Conservation (phyloP, 64 coral and sea anemone species). For the Stichodactyla mertensii region DNA sequence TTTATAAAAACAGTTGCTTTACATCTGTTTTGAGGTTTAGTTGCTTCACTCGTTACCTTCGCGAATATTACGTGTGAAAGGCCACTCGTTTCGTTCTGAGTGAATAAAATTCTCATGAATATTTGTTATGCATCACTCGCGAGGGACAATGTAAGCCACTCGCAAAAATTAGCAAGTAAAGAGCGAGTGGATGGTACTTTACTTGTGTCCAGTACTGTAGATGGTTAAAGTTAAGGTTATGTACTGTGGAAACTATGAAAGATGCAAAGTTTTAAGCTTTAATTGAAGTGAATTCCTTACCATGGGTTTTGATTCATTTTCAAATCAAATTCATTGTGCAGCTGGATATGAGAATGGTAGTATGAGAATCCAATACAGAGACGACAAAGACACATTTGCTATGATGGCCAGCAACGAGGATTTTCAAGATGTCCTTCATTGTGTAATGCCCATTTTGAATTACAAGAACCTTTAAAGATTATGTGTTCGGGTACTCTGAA, state of each 20-base stretch:
- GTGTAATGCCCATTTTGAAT: neutral
- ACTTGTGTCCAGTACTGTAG: no score
- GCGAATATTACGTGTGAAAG: no score
- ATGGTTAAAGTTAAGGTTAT: slow-evolving; percentile 10
- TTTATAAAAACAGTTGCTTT: no score
- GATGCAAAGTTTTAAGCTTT: slow-evolving; percentile 18
- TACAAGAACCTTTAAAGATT: slow-evolving; percentile 17
- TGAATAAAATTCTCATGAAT: no score
- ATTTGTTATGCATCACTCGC: no score
- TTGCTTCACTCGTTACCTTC: no score
- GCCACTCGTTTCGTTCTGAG: no score
- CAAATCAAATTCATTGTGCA: neutral
- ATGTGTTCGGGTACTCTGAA: neutral
- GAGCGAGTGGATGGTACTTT: no score
- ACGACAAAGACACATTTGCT: slow-evolving; percentile 6
- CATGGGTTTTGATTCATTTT: neutral
- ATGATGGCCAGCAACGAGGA: slow-evolving; percentile 13
- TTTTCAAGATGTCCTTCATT: slow-evolving; percentile 8
- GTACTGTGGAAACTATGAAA: slow-evolving; percentile 30
- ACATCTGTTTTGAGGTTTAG: no score
- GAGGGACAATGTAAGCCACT: no score
- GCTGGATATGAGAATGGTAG: neutral
- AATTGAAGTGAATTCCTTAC: neutral
- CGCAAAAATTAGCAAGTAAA: no score
- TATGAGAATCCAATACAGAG: neutral